Percentiles rank a stretch among this genome's conserved stretches.
Evolutionary conservation across 2,888 invertebrate genomes (phyloP).

Genomic region (Pemphredon lugubris): DNA sequence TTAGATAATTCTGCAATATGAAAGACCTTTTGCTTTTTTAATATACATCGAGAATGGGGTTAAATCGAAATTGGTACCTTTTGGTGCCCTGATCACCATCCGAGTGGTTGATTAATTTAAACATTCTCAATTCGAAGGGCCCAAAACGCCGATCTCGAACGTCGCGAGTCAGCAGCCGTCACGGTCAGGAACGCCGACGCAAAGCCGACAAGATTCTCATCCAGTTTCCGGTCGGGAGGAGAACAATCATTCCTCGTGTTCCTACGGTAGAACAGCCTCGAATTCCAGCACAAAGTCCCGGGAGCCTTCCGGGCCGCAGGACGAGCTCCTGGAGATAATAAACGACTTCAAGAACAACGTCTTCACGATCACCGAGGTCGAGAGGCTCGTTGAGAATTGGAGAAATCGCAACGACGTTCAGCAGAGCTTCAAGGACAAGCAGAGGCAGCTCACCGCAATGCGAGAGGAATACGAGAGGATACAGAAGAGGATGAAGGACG

Average conservation of each 20-base stretch:
- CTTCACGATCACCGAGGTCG: constrained; percentile 91
- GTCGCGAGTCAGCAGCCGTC: constrained; percentile 36
- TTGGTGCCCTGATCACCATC: too few relatives aligned
- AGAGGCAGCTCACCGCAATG: constrained; percentile 91
- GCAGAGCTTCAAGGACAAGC: constrained; percentile 92
- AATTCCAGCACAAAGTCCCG: constrained; percentile 68
- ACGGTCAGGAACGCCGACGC: constrained; percentile 51
- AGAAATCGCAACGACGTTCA: constrained; percentile 93
- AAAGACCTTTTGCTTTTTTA: too few relatives aligned
- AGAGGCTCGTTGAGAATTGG: constrained; percentile 93
- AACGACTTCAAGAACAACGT: constrained; percentile 95
- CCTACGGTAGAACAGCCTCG: constrained; percentile 58
- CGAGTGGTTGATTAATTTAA: too few relatives aligned
- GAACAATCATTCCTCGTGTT: constrained; percentile 37
- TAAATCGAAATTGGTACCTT: too few relatives aligned
- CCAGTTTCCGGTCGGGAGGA: constrained; percentile 38
- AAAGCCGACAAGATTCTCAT: constrained; percentile 40
- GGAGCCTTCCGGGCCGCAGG: constrained; percentile 82
- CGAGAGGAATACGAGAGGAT: constrained; percentile 91
- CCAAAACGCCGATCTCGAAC: constrained; percentile 38
- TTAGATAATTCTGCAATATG: too few relatives aligned
- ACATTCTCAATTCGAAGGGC: constrained; percentile 26
- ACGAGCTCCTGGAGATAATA: constrained; percentile 92
- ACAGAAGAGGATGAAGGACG: constrained; percentile 89
- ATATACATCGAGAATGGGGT: too few relatives aligned